Conservation (phyloP, 2,113 vertebrate genomes). For the Amphiprion ocellaris region DNA sequence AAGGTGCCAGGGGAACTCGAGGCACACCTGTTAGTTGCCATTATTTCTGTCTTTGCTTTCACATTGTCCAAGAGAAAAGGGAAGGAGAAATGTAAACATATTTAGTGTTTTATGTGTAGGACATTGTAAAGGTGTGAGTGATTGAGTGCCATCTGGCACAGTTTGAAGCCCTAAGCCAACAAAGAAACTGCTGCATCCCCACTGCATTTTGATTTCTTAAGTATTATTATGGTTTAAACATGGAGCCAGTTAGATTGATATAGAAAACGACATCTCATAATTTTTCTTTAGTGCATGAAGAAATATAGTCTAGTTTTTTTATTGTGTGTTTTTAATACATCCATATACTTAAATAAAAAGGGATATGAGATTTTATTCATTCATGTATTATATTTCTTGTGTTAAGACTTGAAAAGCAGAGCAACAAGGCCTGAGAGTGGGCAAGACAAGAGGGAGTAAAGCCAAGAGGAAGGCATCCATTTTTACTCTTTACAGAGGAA, state of each 20-base stretch:
- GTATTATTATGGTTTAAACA: background rate
- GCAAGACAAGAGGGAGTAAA: background rate
- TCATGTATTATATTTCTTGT: background rate
- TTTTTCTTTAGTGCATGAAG: no score
- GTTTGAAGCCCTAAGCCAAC: no score
- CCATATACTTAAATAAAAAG: background rate
- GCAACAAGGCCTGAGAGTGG: background rate
- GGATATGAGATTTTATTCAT: background rate
- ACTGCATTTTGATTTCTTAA: no score
- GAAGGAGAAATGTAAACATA: background rate
- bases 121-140: background rate
- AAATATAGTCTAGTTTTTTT: background rate
- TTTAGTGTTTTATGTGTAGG: no score
- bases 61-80: background rate
- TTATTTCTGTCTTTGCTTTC: slow-evolving; percentile 3
- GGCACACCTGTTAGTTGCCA: slow-evolving; percentile 88
- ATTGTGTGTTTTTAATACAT: background rate
- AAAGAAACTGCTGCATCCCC: no score
- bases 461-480: slow-evolving; percentile 16
- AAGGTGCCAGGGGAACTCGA: slow-evolving; percentile 94
- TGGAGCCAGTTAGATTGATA: background rate
- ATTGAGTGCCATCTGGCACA: no score
- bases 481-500: slow-evolving; percentile 21
- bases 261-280: no score
- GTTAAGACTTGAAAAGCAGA: background rate